These are phyloP conservation scores for Rhynchophorus ferrugineus DNA, from an alignment of 1,140 invertebrate species.

Conservation along the genomic window DNA sequence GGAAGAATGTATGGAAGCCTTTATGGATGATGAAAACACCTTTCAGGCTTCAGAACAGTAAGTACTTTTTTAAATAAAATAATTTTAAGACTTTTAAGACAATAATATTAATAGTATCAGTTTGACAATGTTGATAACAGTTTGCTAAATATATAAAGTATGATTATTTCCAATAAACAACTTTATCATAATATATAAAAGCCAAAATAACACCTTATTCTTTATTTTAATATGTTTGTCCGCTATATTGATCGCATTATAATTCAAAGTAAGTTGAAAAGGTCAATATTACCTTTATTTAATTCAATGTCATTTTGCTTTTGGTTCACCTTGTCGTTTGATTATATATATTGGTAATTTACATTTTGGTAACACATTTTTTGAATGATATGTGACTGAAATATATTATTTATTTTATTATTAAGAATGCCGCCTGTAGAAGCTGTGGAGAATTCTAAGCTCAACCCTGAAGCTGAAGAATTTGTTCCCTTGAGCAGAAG, in stretches of 20 bases:
- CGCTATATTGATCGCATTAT: not conserved
- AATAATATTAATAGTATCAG: not conserved
- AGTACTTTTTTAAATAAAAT: slow-evolving; percentile 10
- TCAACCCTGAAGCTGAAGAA: slow-evolving; percentile 35
- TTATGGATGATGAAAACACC: slow-evolving; percentile 58
- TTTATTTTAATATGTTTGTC: not conserved
- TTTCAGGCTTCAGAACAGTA: slow-evolving; percentile 7
- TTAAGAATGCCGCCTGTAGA: slow-evolving; percentile 1
- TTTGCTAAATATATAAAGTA: too few relatives aligned
- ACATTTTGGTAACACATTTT: not conserved
- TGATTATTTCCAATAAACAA: too few relatives aligned
- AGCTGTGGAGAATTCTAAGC: slow-evolving; percentile 19
- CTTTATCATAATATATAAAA: too few relatives aligned
- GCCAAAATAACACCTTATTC: not conserved
- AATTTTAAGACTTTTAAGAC: not conserved
- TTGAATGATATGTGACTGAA: not conserved
- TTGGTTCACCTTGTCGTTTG: not conserved
- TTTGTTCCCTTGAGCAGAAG: slow-evolving; percentile 28
- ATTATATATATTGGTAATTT: not conserved
- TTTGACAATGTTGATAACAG: not conserved
- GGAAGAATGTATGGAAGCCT: slow-evolving; percentile 77
- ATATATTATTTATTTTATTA: too few relatives aligned
- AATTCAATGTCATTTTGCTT: slow-evolving; percentile 1
- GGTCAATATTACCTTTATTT: not conserved
- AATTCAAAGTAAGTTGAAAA: not conserved